A percentile compares a stretch with the other conserved stretches of the same genome.
Evolutionary conservation across 64 coral and sea anemone species (phyloP).

Genomic region (Platygyra sinensis): DNA sequence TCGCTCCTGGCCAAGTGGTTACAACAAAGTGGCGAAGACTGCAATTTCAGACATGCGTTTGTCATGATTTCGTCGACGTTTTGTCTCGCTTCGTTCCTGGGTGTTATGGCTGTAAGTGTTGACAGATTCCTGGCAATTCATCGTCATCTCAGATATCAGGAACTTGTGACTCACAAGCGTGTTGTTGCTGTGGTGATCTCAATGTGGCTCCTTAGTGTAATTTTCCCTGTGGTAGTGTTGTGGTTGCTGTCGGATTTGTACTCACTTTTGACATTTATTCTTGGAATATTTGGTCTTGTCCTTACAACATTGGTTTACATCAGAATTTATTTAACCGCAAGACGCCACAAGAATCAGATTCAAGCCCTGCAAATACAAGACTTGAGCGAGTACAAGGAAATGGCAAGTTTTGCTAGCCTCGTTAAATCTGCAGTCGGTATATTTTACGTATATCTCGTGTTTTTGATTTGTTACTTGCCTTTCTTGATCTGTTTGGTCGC

Average conservation of each 20-base stretch:
- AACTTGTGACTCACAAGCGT: neutral
- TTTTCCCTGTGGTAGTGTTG: neutral
- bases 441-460: neutral
- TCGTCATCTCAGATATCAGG: neutral
- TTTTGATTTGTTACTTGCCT: too few species aligned
- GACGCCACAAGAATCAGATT: neutral
- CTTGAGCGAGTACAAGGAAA: neutral
- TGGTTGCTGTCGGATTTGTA: neutral
- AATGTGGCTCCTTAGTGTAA: neutral
- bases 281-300: neutral
- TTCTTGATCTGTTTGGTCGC: too few species aligned
- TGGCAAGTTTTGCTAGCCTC: neutral
- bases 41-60: too few species aligned
- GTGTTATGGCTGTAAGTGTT: neutral
- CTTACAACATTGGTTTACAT: neutral
- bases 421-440: neutral
- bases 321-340: neutral
- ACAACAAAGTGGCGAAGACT: too few species aligned
- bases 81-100: neutral
- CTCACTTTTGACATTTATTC: neutral
- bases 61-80: neutral
- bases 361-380: neutral
- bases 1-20: too few species aligned
- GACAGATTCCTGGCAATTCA: neutral
- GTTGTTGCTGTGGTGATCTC: neutral